phyloP scores from a whole-genome alignment of 2,113 vertebrate genomes.

The Crocuta crocuta region DNA sequence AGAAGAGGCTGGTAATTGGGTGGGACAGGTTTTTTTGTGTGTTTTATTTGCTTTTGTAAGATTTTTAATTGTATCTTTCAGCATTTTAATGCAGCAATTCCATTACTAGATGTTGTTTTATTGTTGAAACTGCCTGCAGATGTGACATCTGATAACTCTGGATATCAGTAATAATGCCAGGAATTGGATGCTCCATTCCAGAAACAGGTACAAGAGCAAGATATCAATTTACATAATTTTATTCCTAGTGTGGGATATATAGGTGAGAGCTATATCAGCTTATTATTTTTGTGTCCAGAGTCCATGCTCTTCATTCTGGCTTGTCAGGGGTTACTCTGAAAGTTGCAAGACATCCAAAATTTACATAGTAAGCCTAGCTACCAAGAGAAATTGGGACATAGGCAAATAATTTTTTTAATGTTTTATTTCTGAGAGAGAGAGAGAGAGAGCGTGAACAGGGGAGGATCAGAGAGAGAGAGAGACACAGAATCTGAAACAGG shows the following conservation, averaged over 20 bases:
- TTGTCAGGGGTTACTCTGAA: not conserved
- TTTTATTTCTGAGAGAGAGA: no score
- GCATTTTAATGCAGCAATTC: not conserved
- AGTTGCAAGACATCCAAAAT: not conserved
- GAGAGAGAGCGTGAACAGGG: no score
- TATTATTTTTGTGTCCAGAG: not conserved
- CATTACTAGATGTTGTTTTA: conserved; percentile 1
- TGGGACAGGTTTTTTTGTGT: not conserved
- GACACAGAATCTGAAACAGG: no score
- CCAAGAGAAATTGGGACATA: not conserved
- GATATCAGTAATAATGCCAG: not conserved
- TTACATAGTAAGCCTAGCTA: not conserved
- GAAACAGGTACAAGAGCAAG: not conserved
- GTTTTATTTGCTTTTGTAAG: not conserved
- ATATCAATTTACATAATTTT: not conserved
- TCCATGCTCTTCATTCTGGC: not conserved
- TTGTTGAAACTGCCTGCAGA: not conserved
- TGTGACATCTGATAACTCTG: not conserved
- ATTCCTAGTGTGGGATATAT: not conserved
- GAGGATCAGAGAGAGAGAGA: no score
- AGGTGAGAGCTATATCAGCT: not conserved
- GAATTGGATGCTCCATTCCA: not conserved
- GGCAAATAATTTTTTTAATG: not conserved
- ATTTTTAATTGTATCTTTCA: conserved; percentile 9
- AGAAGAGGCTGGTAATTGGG: not conserved